Base-by-base conservation (phyloP, 2,113 vertebrate species). In the Trinectes maculatus region DNA sequence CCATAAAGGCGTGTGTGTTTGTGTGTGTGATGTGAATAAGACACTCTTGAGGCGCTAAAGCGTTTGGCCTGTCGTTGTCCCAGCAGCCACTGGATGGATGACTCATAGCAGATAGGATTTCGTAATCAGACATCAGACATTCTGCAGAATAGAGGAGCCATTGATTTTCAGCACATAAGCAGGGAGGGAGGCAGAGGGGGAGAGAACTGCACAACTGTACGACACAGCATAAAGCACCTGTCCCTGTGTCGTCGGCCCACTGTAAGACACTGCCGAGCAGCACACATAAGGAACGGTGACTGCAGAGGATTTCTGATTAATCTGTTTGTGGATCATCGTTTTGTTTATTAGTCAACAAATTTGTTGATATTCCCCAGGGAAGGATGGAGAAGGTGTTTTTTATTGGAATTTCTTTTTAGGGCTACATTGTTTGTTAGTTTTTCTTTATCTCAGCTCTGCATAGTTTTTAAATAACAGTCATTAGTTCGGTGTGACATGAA, bases 101-200 rank as follows among this genome's bases (percentile, higher is more conserved):
- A 91, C 55, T 92, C 89, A 87, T 34, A 28, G 76, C 76, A 85
- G 87, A 89, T 91, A 84, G 70, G 80, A 80, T 91, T 91, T 91
- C 86, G 83, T 89, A 84, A 85, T 78, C 59, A 59, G 74, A 84
- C 78, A 57, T 87, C 68, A 81, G 65, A 52, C 70, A 78, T 49
- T 76, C 59, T 55, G 72, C 71, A 70, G 74, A 87, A 88, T 85
- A 87, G 80, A 88, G 72, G 48, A 68, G 54, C 76, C 84, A 90
- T 89, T 91, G 88, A 90, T 90, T 91, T 89, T 79, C 56, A 71
- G 59, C 51, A 48, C 80, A 82, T 88, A 78, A 85, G 79, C 84
- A 77, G 56, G 42, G 65, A 74, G 48, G 39, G 52, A 53, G 52
- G 66, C 37, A 28, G 29, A 21, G 47, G 46, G 53, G 22, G 28